Percentiles rank a stretch among this genome's conserved stretches.
Evolutionary conservation across 2,888 invertebrate genomes (phyloP).

Genomic region (Alloplasta piceator): DNA sequence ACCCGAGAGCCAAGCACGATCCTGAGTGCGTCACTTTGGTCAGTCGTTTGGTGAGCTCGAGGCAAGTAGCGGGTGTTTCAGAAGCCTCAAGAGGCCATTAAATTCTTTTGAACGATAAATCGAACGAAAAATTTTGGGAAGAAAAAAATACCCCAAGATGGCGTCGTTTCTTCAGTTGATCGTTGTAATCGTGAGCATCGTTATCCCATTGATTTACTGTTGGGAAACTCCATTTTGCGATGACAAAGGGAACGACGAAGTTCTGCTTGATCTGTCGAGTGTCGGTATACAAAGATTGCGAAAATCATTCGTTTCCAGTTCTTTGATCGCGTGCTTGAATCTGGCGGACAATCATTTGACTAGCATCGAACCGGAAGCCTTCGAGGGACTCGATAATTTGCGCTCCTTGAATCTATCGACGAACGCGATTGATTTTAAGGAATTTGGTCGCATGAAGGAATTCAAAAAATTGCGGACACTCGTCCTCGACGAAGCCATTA

Average conservation of each 20-base stretch:
- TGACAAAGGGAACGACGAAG: neutral
- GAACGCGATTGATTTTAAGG: neutral
- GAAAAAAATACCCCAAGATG: neutral
- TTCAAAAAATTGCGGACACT: conserved; percentile 1
- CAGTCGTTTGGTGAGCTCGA: neutral
- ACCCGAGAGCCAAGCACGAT: no score
- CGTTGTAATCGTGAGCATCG: neutral
- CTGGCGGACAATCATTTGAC: neutral
- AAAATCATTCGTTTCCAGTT: neutral
- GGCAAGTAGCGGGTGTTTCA: neutral
- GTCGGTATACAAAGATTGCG: neutral
- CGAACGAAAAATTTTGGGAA: neutral
- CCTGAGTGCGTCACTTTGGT: neutral
- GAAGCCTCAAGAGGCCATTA: neutral
- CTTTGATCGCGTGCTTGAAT: conserved; percentile 19
- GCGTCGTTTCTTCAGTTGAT: neutral
- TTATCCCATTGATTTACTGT: neutral
- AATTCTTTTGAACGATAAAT: neutral
- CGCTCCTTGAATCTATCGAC: neutral
- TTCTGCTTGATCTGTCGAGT: conserved; percentile 5
- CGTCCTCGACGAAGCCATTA: neutral
- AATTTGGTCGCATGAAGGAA: neutral
- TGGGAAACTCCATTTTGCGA: conserved; percentile 10
- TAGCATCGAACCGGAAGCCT: conserved; percentile 10
- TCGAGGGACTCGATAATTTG: neutral